Percentiles rank a stretch among this genome's conserved stretches.
Evolutionary conservation across 2,888 invertebrate genomes (phyloP).

Genomic region (Heliconius sara): DNA sequence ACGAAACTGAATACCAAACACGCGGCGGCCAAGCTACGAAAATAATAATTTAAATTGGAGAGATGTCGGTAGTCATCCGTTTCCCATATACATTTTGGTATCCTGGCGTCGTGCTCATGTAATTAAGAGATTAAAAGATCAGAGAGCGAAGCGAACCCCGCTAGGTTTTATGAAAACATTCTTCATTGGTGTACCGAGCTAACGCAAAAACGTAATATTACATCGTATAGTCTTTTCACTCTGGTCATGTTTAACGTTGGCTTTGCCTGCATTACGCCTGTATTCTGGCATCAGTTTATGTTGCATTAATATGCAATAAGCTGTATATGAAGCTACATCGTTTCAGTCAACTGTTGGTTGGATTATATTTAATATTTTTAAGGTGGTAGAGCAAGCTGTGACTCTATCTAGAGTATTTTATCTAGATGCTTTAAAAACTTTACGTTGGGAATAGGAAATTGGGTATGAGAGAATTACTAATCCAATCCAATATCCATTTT

Average conservation of each 20-base stretch:
- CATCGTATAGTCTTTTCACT: slow-evolving; percentile 23
- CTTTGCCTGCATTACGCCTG: neutral
- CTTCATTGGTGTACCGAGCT: slow-evolving; percentile 34
- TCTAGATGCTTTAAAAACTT: neutral
- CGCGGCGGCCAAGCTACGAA: slow-evolving; percentile 68
- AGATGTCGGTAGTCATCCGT: slow-evolving; percentile 62
- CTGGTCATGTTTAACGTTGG: slow-evolving; percentile 17
- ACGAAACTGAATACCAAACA: slow-evolving; percentile 61
- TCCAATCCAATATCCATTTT: neutral
- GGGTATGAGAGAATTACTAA: neutral
- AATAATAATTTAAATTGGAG: slow-evolving; percentile 78
- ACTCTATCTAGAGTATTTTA: neutral
- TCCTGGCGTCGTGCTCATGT: slow-evolving; percentile 72
- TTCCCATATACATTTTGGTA: slow-evolving; percentile 73
- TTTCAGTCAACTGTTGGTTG: neutral
- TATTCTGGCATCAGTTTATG: slow-evolving; percentile 17
- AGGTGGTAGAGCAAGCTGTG: neutral
- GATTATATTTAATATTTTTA: neutral
- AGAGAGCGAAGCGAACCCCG: slow-evolving; percentile 58
- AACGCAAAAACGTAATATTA: slow-evolving; percentile 29
- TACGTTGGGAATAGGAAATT: neutral
- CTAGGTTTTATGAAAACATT: slow-evolving; percentile 56
- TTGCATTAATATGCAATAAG: slow-evolving; percentile 24
- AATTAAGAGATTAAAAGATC: slow-evolving; percentile 81
- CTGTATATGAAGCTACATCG: neutral